Evolutionary conservation across 2,797 vertebrate species (phyloP), one percentile per base, ranked within the genome.

Genomic region (Falco concolor): DNA sequence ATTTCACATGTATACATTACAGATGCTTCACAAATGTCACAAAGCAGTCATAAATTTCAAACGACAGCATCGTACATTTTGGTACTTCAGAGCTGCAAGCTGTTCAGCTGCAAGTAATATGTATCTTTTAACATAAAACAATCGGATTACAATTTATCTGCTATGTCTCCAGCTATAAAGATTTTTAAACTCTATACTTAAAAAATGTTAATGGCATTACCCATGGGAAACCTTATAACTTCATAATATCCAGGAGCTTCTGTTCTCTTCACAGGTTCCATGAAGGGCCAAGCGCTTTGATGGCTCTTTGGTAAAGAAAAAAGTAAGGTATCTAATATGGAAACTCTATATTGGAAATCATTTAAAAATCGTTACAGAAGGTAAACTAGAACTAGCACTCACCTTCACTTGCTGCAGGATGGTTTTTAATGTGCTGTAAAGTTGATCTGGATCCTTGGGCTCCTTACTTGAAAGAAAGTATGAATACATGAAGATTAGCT

Each of bases 221-320:
- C 99, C 99, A 99, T 99, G 84, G 99, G 99, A 97, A 99, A 99
- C 97, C 99, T 98, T 96, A 99, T 99, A 95, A 99, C 99, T 98
- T 99, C 99, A 98, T 99, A 99, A 98, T 99, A 99, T 97, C 99
- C 99, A 32, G 99, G 99, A 64, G 99, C 99, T 96, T 99, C 99
- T 34, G 98, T 99, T 98, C 99, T 99, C 98, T 99, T 99, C 97
- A 99, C 99, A 9, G 99, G 99, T 98, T 99, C 99, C 99, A 99
- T 99, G 98, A 99, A 99, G 91, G 99, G 99, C 99, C 99, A 99
- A 95, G 99, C 99, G 77, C 99, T 99, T 98, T 98, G 99, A 97
- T 99, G 99, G 97, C 98, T 99, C 99, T 99, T 95, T 95, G 89
- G 97, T 93, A 98, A 85, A 97, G 76, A 97, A 93, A 97, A 96